phyloP scores from a whole-genome alignment of 2,113 vertebrate genomes.

The Lepisosteus osseus region DNA sequence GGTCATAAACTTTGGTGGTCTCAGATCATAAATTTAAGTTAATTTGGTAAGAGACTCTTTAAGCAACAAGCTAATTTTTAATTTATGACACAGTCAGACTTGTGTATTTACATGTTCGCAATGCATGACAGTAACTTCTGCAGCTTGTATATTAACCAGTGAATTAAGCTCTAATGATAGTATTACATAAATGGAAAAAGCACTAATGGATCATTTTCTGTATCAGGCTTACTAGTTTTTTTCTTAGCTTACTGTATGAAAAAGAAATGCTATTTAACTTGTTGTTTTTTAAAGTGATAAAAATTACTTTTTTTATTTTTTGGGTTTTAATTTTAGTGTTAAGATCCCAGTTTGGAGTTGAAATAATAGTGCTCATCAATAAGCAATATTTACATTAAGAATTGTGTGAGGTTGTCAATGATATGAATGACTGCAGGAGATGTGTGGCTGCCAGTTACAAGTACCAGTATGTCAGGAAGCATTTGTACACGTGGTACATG shows the following conservation, averaged over 20 bases:
- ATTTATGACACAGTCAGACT: conserved; percentile 33
- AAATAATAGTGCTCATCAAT: too few species aligned
- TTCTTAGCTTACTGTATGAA: conserved; percentile 17
- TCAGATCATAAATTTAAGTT: conserved; percentile 36
- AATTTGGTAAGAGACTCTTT: conserved; percentile 27
- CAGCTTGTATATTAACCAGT: conserved; percentile 43
- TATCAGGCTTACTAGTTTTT: conserved; percentile 28
- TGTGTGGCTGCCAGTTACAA: too few species aligned
- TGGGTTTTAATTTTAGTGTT: too few species aligned
- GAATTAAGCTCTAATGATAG: conserved; percentile 48
- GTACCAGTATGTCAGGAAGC: too few species aligned
- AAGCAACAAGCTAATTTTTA: conserved; percentile 29
- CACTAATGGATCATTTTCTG: conserved; percentile 38
- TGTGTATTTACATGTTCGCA: conserved; percentile 45
- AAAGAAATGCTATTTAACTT: too few species aligned
- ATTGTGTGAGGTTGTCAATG: too few species aligned
- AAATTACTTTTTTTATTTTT: too few species aligned
- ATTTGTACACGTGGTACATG: too few species aligned
- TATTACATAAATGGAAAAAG: conserved; percentile 35
- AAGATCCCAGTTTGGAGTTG: too few species aligned
- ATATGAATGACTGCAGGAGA: too few species aligned
- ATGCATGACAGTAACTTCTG: conserved; percentile 42
- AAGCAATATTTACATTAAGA: too few species aligned
- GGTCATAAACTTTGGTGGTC: conserved; percentile 38
- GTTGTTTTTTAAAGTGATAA: neutral